Evolutionary conservation across 1,140 invertebrate genomes (phyloP), one percentile per base, ranked within the genome.

Genomic region (Drosophila insularis): DNA sequence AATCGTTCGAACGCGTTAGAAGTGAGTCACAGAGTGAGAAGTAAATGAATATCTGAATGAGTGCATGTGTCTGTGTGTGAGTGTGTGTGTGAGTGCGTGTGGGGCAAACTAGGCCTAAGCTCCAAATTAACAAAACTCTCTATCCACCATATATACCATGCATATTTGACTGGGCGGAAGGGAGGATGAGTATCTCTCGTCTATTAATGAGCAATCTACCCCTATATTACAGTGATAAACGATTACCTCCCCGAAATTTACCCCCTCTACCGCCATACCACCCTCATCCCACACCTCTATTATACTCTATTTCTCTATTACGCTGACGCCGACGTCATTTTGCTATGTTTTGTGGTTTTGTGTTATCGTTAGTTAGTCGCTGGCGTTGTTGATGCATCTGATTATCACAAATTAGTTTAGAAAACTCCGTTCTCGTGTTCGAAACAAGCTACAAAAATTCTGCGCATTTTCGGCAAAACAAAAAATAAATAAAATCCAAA

Each of bases 331-430:
- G 84, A 63, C 80, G 84, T 70, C 62, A 68, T 74, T 64, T 55
- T 60, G 50, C 46, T 64, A 63, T 79, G 56, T 81, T 80, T 78
- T 79, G 63, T 61, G 68, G 62, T 60, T 68, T 27, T 81, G 80
- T 80, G 67, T 78, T 86, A 74, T 63, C 77, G 63, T 78, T 89
- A 89, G 80, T 81, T 87, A 89, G 80, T 80, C 74, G 79, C 80
- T 58, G 27, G 31, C 55, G 31, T 35, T 58, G 75, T 40, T 80
- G 82, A 74, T 59, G 61, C 77, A 72, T 74, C 80, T 89, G 84
- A 89, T 89, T 89, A 89, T 84, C 84, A 89, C 17, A 89, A 87
- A 89, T 89, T 89, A 89, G 84, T 89, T 89, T 89, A 89, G 84
- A 89, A 89, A 89, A 84, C 84, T 89, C 84, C 74, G 85, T 80